These are phyloP conservation scores for Allolobophora icterica DNA, from an alignment of 2,888 invertebrate genomes.

Conservation along the genomic window DNA sequence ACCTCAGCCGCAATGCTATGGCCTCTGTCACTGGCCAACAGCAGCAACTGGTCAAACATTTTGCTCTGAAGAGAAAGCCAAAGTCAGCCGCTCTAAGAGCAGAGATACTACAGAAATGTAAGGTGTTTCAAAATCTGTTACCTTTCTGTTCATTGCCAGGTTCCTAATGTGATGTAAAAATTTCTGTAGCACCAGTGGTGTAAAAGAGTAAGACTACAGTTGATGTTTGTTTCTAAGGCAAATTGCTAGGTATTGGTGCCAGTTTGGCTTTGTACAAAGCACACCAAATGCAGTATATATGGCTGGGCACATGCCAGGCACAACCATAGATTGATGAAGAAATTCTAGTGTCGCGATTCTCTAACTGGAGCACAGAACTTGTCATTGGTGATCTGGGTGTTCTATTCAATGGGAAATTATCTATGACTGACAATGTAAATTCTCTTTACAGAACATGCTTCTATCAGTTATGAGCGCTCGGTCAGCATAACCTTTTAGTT, in stretches of 20 bases:
- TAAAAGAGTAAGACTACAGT: background rate
- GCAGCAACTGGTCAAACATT: constrained; percentile 84
- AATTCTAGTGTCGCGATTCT: no score
- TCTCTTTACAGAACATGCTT: no score
- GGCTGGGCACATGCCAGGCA: no score
- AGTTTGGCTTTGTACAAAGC: background rate
- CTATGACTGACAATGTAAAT: no score
- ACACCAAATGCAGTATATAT: no score
- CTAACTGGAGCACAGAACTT: no score
- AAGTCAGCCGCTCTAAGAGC: constrained; percentile 89
- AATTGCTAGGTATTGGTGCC: background rate
- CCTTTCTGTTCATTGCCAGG: no score
- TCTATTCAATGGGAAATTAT: no score
- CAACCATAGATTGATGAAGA: no score
- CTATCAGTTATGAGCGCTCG: no score
- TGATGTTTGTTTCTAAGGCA: background rate
- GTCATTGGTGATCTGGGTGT: no score
- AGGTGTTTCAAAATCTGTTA: constrained; percentile 45
- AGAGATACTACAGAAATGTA: constrained; percentile 85
- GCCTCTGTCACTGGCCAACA: constrained; percentile 78
- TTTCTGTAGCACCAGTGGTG: background rate
- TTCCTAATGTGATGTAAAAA: background rate
- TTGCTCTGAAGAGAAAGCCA: constrained; percentile 88
- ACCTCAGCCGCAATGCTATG: constrained; percentile 90
- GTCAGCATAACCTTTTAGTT: no score